Conservation (phyloP, 2,797 vertebrate genomes). For the Catamblyrhynchus diadema region DNA sequence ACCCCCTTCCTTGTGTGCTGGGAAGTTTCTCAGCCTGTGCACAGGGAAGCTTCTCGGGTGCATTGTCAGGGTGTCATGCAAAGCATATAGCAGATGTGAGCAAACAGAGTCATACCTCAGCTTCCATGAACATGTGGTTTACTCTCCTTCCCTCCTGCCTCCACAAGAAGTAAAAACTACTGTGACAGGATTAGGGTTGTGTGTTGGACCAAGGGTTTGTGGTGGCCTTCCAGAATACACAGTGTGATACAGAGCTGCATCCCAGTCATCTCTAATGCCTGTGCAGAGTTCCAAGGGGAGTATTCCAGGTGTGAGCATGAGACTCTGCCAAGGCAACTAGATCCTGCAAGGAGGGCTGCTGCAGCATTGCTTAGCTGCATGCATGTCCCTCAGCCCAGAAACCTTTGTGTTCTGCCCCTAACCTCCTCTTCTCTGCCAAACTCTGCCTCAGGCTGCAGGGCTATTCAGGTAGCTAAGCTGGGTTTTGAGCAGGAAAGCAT, state of each 20-base stretch:
- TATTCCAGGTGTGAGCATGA: not conserved
- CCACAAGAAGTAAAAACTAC: not conserved
- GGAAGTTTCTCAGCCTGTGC: not conserved
- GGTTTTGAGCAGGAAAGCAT: not conserved
- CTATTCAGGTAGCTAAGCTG: not conserved
- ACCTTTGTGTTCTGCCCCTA: not conserved
- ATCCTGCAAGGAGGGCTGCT: not conserved
- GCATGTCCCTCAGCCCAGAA: not conserved
- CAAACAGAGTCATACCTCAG: not conserved
- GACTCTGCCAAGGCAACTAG: not conserved
- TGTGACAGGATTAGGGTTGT: not conserved
- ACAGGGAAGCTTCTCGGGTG: not conserved
- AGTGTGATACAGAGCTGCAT: not conserved
- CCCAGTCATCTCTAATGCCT: not conserved
- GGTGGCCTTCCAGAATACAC: not conserved
- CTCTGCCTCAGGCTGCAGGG: not conserved
- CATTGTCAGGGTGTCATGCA: not conserved
- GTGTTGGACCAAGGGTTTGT: not conserved
- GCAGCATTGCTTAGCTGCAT: not conserved
- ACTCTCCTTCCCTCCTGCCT: not conserved
- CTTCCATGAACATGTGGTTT: not conserved
- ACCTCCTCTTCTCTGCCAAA: not conserved
- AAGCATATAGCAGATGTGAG: not conserved
- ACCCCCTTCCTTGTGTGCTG: not conserved
- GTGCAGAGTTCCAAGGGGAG: not conserved